Conservation (phyloP, 2,113 vertebrate genomes). For the Poeciliopsis occidentalis region DNA sequence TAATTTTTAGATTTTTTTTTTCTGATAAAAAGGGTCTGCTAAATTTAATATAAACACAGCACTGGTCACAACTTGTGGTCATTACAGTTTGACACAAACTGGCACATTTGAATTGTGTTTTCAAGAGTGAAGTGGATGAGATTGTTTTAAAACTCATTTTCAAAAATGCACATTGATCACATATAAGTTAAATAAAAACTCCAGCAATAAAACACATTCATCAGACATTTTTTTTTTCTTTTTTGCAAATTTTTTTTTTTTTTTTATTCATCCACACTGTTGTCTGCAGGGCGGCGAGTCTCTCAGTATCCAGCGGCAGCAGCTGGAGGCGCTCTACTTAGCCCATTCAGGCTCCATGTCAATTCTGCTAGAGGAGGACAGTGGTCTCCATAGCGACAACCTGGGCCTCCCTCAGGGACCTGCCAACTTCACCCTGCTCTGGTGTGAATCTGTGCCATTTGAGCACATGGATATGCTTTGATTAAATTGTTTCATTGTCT, state of each 20-base stretch:
- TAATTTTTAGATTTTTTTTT: not conserved
- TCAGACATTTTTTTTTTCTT: not conserved
- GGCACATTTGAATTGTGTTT: not conserved
- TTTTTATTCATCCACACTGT: not conserved
- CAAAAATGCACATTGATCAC: not conserved
- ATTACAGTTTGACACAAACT: too few relatives aligned
- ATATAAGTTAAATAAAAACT: not conserved
- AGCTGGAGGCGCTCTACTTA: slow-evolving; percentile 77
- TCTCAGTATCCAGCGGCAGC: slow-evolving; percentile 72
- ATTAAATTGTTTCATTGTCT: not conserved
- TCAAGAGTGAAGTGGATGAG: not conserved
- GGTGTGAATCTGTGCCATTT: slow-evolving; percentile 54
- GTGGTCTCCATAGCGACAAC: slow-evolving; percentile 37
- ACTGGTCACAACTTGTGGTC: too few relatives aligned
- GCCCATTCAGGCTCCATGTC: slow-evolving; percentile 72
- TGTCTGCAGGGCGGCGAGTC: slow-evolving; percentile 72
- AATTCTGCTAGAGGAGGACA: slow-evolving; percentile 67
- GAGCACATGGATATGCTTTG: not conserved
- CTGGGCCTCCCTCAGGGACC: slow-evolving; percentile 69
- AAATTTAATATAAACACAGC: too few relatives aligned
- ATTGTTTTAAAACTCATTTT: not conserved
- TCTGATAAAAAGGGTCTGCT: not conserved
- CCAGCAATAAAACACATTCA: not conserved
- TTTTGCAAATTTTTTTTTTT: not conserved
- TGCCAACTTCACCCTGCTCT: slow-evolving; percentile 81